Evolutionary conservation across 2,797 vertebrate species (phyloP).

Genomic region (Presbytis comata): DNA sequence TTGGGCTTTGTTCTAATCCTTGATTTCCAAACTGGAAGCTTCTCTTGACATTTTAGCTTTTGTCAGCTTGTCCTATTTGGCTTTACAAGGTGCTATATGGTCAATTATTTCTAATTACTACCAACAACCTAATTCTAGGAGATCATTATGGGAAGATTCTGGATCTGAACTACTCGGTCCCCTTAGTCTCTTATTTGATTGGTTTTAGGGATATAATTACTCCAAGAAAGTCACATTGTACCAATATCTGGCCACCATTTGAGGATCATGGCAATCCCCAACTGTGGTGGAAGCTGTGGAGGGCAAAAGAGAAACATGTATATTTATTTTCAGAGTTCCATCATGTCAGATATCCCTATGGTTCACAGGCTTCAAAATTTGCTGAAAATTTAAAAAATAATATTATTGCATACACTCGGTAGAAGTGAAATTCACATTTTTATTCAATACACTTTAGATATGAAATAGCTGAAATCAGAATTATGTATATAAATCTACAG

Average conservation of each 20-base stretch:
- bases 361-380: background rate
- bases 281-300: accelerated
- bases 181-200: background rate
- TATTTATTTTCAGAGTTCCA: background rate
- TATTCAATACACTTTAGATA: background rate
- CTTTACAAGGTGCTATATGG: background rate
- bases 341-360: background rate
- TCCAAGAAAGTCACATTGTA: background rate
- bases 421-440: background rate
- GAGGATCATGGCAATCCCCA: background rate
- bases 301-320: background rate
- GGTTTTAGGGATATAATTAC: background rate
- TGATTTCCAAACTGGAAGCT: background rate
- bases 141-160: background rate
- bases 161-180: background rate
- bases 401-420: background rate
- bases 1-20: background rate
- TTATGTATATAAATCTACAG: background rate
- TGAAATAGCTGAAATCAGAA: background rate
- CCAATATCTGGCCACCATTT: background rate
- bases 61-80: background rate
- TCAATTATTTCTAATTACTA: background rate
- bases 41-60: background rate
- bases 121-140: background rate
- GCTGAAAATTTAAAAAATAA: background rate